Evolutionary conservation across 2,888 invertebrate genomes (phyloP).

Genomic region (Phasia obesa): DNA sequence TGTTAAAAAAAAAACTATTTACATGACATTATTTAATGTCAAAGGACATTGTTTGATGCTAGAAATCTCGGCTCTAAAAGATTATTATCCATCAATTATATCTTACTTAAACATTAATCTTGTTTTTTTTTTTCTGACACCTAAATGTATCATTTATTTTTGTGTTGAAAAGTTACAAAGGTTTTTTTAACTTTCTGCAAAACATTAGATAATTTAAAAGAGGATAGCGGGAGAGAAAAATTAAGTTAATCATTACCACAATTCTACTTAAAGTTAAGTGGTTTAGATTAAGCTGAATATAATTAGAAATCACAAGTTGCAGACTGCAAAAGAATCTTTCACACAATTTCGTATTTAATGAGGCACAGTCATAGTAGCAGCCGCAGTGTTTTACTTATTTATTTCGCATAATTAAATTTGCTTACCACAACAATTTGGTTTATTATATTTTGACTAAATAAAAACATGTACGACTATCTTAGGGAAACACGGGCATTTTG

Average conservation of each 20-base stretch:
- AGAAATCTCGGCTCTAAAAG: no score
- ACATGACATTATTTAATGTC: no score
- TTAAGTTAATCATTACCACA: not conserved
- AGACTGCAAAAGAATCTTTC: not conserved
- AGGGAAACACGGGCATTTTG: not conserved
- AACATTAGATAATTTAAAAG: not conserved
- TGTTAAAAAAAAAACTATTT: no score
- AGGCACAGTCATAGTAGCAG: not conserved
- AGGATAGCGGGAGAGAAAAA: not conserved
- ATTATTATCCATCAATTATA: no score
- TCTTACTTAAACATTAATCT: no score
- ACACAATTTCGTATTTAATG: constrained; percentile 16
- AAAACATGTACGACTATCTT: no score
- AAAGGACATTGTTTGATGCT: no score
- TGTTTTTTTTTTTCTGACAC: no score
- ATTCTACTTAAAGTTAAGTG: not conserved
- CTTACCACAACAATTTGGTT: not conserved
- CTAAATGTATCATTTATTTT: no score
- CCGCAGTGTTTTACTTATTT: constrained; percentile 1
- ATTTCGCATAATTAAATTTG: constrained; percentile 41
- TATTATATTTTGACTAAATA: not conserved
- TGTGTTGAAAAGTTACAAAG: no score
- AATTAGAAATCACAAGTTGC: constrained; percentile 16
- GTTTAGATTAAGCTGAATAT: constrained; percentile 4
- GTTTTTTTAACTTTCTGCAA: no score